Base-by-base conservation (phyloP, 2,113 vertebrate species). In the Lanius collurio region DNA sequence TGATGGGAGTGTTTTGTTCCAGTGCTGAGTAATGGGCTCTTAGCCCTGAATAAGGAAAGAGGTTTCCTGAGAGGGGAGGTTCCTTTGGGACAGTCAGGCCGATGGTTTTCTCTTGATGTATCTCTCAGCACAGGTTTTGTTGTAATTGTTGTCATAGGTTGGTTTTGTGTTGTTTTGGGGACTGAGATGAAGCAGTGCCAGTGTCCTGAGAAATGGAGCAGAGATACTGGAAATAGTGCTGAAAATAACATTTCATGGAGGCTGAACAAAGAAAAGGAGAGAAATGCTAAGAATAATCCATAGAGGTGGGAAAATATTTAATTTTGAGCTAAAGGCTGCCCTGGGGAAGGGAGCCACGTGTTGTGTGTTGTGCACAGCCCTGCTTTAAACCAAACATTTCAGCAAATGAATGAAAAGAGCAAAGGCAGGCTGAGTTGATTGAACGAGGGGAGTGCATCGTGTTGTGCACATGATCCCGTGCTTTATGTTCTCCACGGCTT, bases 391-490 rank as follows among this genome's bases (percentile, higher is more conserved):
- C 50, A n/a, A 82, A 64, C 24, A 21, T 31, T 53, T 31, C 35
- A 13, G 73, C 64, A 70, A 7, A 8, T 22, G 30, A 47, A 86
- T 20, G 89, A 22, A 21, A 69, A 77, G 79, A 81, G 49, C 60
- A 56, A 19, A 78, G 50, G 31, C 16, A 71, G 68, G 27, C 69
- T 9, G 57, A 78, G 65, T 14, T 11, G 41, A 1, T 21, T 52
- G 49, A 69, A 35, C 3, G 0, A 42, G 76, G 53, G 6, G 11
- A 49, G 11, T 0, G 5, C 3, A 1, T 35, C 4, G 13, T 35
- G 70, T 4, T 55, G 57, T 37, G 71, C 39, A 26, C 9, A 28
- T 3, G 7, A 39, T 26, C 55, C 39, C 0, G 1, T n/a, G 17
- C 64, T 67, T 74, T 9, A 2, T 10, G 41, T 70, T 82, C 79